Percentiles rank a stretch among this genome's conserved stretches.
These are phyloP conservation scores for Nycticebus coucang DNA, from an alignment of 2,113 vertebrate species.

Conservation along the genomic window DNA sequence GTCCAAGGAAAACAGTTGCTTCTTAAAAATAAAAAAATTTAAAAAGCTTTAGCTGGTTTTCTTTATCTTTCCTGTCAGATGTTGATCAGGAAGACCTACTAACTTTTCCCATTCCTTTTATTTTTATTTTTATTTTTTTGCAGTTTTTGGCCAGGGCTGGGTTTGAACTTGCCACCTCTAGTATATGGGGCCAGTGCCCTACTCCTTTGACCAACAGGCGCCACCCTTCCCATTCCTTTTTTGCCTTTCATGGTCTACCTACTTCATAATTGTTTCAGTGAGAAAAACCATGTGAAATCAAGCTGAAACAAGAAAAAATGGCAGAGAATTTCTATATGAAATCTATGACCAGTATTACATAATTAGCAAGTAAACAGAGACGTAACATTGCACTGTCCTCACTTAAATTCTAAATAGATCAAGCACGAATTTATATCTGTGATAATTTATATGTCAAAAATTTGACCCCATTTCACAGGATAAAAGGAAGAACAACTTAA, in stretches of 20 bases:
- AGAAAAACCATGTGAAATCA: not conserved
- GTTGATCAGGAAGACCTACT: not conserved
- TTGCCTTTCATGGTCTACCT: not conserved
- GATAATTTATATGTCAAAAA: slow-evolving; percentile 72
- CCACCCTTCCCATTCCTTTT: not conserved
- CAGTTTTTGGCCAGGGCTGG: too few species aligned
- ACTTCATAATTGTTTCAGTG: not conserved
- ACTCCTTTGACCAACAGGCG: too few species aligned
- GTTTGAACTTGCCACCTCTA: too few species aligned
- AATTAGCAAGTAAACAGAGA: not conserved
- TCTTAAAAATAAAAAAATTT: not conserved
- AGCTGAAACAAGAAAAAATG: not conserved
- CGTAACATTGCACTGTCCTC: not conserved
- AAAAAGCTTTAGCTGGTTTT: not conserved
- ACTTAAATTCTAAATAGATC: slow-evolving; percentile 8
- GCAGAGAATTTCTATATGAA: not conserved
- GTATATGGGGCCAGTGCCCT: too few species aligned
- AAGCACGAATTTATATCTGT: not conserved
- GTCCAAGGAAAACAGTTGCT: not conserved
- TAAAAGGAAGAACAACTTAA: slow-evolving; percentile 72
- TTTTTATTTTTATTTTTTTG: not conserved
- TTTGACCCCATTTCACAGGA: slow-evolving; percentile 68
- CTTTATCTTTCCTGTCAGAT: not conserved
- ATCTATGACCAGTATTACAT: not conserved
- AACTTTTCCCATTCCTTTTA: not conserved